phyloP scores from a whole-genome alignment of 2,113 vertebrate genomes.

The Heterocephalus glaber region DNA sequence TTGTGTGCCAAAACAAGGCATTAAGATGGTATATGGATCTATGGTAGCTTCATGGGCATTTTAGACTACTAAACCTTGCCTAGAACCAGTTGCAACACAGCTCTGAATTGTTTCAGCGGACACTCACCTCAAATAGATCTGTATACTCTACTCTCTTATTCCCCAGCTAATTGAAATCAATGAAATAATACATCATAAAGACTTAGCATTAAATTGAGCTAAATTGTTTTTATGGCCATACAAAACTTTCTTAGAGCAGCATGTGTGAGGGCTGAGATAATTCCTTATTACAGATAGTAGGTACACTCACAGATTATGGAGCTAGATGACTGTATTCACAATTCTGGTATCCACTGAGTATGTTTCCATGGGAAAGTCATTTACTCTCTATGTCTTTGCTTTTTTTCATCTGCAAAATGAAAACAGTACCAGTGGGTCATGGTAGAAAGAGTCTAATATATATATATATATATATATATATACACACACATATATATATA shows the following conservation, averaged over 20 bases:
- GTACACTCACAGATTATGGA: background rate
- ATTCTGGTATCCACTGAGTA: background rate
- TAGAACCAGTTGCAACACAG: background rate
- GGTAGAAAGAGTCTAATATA: background rate
- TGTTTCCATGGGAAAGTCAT: background rate
- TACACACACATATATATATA: too few relatives aligned
- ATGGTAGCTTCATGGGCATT: background rate
- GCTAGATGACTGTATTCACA: background rate
- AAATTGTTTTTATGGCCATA: background rate
- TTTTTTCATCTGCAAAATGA: background rate
- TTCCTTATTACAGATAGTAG: background rate
- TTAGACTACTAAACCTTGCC: background rate
- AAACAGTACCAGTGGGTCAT: background rate
- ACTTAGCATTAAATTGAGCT: background rate
- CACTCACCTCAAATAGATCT: background rate
- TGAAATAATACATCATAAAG: background rate
- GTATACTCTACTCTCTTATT: background rate
- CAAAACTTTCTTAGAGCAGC: background rate
- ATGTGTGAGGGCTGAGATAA: background rate
- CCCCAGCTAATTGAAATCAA: background rate
- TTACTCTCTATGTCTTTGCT: background rate
- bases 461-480: too few relatives aligned
- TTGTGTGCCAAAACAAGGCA: background rate
- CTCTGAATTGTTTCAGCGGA: background rate
- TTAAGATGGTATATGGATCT: background rate